Base-by-base conservation (phyloP, 2,113 vertebrate species). In the Boleophthalmus pectinirostris region DNA sequence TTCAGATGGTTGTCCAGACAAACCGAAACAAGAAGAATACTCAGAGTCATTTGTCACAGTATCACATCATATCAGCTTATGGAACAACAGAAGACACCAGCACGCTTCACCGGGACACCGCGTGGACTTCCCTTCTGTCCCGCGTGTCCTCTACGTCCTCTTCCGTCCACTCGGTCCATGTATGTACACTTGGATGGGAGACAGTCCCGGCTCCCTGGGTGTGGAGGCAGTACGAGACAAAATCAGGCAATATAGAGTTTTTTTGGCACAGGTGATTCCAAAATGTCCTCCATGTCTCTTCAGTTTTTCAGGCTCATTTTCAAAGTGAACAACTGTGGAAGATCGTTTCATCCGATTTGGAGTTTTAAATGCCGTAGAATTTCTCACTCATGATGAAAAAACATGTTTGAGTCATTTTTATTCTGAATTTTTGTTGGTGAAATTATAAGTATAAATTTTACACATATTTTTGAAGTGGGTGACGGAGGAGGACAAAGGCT, bases 211-310 rank as follows among this genome's bases (percentile, higher is more conserved):
- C 46, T 0, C 18, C 18, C 46, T 67, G 72, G 68, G 14, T 53
- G 18, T 51, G 85, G 82, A 85, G 88, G 88, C 86, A 86, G 86
- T 72, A 33, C 70, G 71, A 80, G 75, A 66, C 75, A 57, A 57
- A 46, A 72, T 87, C 84, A 81, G 80, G 83, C 84, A 77, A 84
- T 76, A 71, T 64, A 79, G 66, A 81, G 83, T 90, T 89, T 85
- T 29, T 91, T 89, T 90, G 89, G 86, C 90, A 91, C 90, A 75
- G 21, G 79, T 86, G 85, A 88, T 79, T 81, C 66, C 70, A 70
- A 25, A 13, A 12, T 23, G 60, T 61, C 58, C 85, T 73, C 68
- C 7, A 66, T 11, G 65, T 74, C 79, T 79, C 68, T 20, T 35
- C 70, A n/a, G 3, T 60, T 77, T 66, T 79, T 73, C 66, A 73